phyloP scores from a whole-genome alignment of 2,797 vertebrate species.

The Tympanoctomys barrerae region DNA sequence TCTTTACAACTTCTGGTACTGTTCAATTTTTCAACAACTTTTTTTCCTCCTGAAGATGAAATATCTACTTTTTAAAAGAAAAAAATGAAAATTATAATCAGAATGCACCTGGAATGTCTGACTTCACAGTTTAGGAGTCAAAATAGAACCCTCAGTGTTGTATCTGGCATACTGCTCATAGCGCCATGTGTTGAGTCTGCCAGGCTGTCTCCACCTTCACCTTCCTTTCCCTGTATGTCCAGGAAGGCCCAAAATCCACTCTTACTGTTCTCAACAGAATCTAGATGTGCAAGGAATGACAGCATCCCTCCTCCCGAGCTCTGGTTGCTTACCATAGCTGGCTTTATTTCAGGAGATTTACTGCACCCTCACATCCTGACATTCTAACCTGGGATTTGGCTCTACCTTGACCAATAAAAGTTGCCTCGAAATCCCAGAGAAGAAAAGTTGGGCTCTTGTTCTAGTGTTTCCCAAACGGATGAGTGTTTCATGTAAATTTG shows the following conservation, averaged over 20 bases:
- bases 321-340: background rate
- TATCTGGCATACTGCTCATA: background rate
- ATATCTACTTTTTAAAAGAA: slow-evolving; percentile 24
- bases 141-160: background rate
- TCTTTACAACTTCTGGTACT: slow-evolving; percentile 38
- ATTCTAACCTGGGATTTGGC: background rate
- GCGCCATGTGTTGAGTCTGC: background rate
- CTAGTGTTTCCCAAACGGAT: slow-evolving; percentile 7
- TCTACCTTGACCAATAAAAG: background rate
- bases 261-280: background rate
- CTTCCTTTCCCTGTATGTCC: background rate
- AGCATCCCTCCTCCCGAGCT: background rate
- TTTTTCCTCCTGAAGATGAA: slow-evolving; percentile 18
- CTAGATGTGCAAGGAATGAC: background rate
- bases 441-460: background rate
- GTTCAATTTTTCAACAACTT: slow-evolving; percentile 7
- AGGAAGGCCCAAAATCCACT: background rate
- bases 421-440: background rate
- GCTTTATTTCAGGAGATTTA: slow-evolving; percentile 19
- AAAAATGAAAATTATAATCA: background rate
- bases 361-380: rapidly evolving
- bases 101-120: background rate
- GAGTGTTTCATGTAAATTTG: background rate
- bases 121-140: background rate
- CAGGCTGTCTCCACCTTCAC: background rate